Evolutionary conservation across 2,113 vertebrate species (phyloP), one percentile per base, ranked within the genome.

Genomic region (Collichthys lucidus): DNA sequence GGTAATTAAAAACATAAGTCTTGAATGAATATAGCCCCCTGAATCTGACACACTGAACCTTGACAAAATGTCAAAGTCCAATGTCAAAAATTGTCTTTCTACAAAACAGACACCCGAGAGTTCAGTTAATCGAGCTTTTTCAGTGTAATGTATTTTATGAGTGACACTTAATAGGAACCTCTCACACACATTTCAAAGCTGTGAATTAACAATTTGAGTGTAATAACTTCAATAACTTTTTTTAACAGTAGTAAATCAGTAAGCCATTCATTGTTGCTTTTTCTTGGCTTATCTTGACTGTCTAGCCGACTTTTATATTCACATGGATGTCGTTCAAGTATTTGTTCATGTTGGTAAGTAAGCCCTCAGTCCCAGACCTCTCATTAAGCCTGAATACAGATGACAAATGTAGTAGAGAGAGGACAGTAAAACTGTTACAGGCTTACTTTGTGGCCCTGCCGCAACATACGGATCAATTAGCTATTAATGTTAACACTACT

Each of bases 401-500:
- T 42, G 12, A 24, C 26, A 35, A 19, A 49, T 15, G 12, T 73
- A 64, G 17, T 10, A 31, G 20, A 76, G 6, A 15, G 2, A 24
- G 20, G 17, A 15, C 50, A n/a, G 22, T 35, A 49, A 49, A 11
- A 19, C 44, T 2, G 15, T 20, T 0, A 2, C 35, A 31, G 17
- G 3, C 49, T 52, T 52, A 14, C 70, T 52, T n/a, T 59, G 22
- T 17, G 11, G 15, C 19, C 29, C 22, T 57, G 29, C 3, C 57
- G 67, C 50, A 63, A 14, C 64, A 77, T 31, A 52, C 26, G 29
- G 60, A 50, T 69, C 4, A 62, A 7, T 57, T 56, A 55, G 62
- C 4, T n/a, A 24, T 40, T 55, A 76, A 40, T 57, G 52, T 22
- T 46, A 24, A 49, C 50, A 61, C 19, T 1, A 1, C 9, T 1